These are phyloP conservation scores for Polylopha cassiicola DNA, from an alignment of 2,888 invertebrate genomes.

Conservation along the genomic window DNA sequence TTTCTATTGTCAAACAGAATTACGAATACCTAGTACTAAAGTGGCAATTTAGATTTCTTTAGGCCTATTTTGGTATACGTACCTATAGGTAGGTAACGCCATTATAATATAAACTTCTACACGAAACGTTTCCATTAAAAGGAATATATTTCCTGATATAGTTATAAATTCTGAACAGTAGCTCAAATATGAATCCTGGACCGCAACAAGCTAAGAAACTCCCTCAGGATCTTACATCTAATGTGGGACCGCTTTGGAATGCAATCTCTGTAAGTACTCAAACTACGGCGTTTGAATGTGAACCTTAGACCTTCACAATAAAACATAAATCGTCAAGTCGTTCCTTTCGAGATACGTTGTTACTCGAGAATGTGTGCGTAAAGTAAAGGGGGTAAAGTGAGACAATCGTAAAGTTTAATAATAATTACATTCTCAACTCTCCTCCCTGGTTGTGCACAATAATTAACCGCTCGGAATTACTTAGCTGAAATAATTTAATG, in stretches of 20 bases:
- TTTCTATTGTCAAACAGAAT: no score
- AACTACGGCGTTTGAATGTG: constrained; percentile 31
- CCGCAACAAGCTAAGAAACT: constrained; percentile 73
- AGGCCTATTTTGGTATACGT: no score
- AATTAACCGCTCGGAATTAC: constrained; percentile 77
- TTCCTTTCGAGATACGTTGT: constrained; percentile 34
- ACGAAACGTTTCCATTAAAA: no score
- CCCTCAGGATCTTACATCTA: constrained; percentile 68
- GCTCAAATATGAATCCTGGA: constrained; percentile 71
- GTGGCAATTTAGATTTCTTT: no score
- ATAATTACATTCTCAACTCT: constrained; percentile 78
- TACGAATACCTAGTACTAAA: no score
- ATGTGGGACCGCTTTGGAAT: constrained; percentile 40
- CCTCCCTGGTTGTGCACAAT: constrained; percentile 74
- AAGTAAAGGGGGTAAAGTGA: constrained; percentile 74
- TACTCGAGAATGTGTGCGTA: constrained; percentile 28
- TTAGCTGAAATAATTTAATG: constrained; percentile 77
- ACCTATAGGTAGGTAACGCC: no score
- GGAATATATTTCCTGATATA: constrained; percentile 24
- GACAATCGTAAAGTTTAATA: constrained; percentile 78
- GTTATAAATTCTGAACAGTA: constrained; percentile 59
- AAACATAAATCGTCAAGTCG: constrained; percentile 32
- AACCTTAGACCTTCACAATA: constrained; percentile 31
- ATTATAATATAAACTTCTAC: no score
- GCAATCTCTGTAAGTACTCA: constrained; percentile 28